Conservation (phyloP, 2,113 vertebrate species). For the Entelurus aequoreus region DNA sequence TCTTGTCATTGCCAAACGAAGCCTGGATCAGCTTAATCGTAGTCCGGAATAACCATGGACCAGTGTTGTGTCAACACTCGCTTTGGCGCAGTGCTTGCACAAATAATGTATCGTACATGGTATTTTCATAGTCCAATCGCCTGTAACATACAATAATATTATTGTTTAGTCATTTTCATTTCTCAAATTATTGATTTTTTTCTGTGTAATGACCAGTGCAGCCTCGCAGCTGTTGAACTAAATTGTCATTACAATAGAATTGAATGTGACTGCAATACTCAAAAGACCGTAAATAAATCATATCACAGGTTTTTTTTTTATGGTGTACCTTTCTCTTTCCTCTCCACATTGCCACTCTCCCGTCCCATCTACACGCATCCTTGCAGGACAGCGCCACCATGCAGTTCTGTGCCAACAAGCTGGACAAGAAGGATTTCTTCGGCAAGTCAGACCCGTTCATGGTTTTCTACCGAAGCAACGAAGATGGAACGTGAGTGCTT, state of each 20-base stretch:
- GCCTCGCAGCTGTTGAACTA: background rate
- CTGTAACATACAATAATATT: background rate
- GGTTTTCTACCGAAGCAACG: slow-evolving; percentile 90
- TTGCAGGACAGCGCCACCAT: slow-evolving; percentile 82
- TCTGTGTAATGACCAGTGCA: background rate
- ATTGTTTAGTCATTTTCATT: background rate
- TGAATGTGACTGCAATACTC: background rate
- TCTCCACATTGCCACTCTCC: background rate
- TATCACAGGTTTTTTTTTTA: too few relatives aligned
- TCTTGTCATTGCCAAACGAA: too few relatives aligned
- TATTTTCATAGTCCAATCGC: background rate
- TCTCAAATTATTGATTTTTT: background rate
- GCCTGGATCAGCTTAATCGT: too few relatives aligned
- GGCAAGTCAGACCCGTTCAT: slow-evolving; percentile 90
- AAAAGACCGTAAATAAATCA: too few relatives aligned
- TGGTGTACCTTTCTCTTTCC: too few relatives aligned
- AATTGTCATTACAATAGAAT: slow-evolving; percentile 1
- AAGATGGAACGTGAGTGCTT: slow-evolving; percentile 85
- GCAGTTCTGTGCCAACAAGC: slow-evolving; percentile 91
- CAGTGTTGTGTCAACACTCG: too few relatives aligned
- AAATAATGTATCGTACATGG: too few relatives aligned
- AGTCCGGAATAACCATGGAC: too few relatives aligned
- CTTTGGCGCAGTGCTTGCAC: too few relatives aligned
- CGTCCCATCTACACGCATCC: slow-evolving; percentile 6
- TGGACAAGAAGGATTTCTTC: slow-evolving; percentile 93